A percentile compares a stretch with the other conserved stretches of the same genome.
phyloP scores from a whole-genome alignment of 1,140 invertebrate species.

The Oryctes rhinoceros region DNA sequence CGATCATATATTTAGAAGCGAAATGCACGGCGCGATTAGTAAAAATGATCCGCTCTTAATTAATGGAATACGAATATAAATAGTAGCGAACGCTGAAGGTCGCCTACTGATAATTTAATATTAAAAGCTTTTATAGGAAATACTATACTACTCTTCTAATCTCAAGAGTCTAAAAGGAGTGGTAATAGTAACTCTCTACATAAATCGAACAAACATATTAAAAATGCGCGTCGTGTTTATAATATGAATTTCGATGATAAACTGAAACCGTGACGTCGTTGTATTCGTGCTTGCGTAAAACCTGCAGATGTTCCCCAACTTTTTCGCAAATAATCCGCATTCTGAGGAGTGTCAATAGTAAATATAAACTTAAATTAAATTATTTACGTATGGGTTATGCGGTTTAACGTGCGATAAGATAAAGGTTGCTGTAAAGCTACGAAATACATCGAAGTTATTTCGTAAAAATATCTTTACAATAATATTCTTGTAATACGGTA shows the following conservation, averaged over 20 bases:
- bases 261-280: not conserved
- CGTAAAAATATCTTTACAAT: too few relatives aligned
- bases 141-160: not conserved
- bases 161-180: not conserved
- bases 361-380: not conserved
- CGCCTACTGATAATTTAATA: not conserved
- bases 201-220: too few relatives aligned
- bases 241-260: not conserved
- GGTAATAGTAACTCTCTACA: too few relatives aligned
- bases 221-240: not conserved
- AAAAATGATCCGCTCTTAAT: not conserved
- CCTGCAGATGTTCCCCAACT: not conserved
- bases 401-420: conserved; percentile 8
- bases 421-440: too few relatives aligned
- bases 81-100: not conserved
- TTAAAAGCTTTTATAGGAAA: not conserved
- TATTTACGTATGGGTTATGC: conserved; percentile 1
- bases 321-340: not conserved
- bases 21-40: not conserved
- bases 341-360: not conserved
- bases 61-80: not conserved
- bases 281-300: not conserved
- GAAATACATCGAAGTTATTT: too few relatives aligned
- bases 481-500: not conserved
- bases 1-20: not conserved